Conservation (phyloP, 2,888 invertebrate genomes). For the Zaprionus lineosus region DNA sequence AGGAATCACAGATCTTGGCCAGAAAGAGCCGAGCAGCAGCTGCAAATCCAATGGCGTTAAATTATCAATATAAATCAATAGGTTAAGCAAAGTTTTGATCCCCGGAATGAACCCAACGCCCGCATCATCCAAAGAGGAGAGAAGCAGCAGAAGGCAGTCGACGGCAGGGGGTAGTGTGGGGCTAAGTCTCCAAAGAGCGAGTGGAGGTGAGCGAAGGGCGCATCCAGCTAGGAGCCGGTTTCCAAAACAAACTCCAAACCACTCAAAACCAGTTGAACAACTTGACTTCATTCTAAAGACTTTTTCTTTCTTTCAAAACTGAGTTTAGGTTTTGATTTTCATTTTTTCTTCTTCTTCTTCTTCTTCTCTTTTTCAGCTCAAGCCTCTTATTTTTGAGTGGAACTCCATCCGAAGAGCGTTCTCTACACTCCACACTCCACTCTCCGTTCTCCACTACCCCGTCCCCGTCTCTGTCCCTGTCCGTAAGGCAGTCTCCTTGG, state of each 20-base stretch:
- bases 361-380: constrained; percentile 5
- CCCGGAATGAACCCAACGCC: constrained; percentile 46
- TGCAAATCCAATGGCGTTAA: constrained; percentile 68
- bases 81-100: constrained; percentile 43
- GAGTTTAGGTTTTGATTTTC: too few species aligned
- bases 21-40: constrained; percentile 50
- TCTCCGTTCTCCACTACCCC: neutral
- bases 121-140: constrained; percentile 49
- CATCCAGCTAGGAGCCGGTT: constrained; percentile 49
- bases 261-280: constrained; percentile 74
- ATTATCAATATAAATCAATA: constrained; percentile 76
- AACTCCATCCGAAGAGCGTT: constrained; percentile 30
- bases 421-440: constrained; percentile 3
- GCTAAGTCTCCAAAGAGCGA: constrained; percentile 48
- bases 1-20: constrained; percentile 61
- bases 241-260: constrained; percentile 7
- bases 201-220: constrained; percentile 49
- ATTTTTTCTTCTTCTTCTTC: constrained; percentile 20
- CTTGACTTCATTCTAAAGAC: constrained; percentile 75
- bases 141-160: neutral
- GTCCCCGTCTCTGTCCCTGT: too few species aligned
- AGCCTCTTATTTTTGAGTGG: constrained; percentile 41
- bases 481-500: too few species aligned
- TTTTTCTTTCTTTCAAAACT: constrained; percentile 74
- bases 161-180: neutral